Conservation (phyloP, 2,888 invertebrate genomes). For the Chrysopilus asiliformis region DNA sequence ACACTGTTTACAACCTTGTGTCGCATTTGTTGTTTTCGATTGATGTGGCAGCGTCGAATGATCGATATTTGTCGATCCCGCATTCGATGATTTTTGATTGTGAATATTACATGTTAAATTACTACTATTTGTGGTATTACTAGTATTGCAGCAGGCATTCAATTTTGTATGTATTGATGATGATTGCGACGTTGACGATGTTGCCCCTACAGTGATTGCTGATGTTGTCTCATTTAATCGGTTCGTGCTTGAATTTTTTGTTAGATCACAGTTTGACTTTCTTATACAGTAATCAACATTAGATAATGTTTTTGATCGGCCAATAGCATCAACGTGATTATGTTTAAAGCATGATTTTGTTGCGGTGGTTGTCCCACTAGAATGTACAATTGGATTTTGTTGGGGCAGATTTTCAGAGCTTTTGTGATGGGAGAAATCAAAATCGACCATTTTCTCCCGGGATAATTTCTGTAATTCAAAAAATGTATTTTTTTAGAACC, state of each 20-base stretch:
- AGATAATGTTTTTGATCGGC: conserved; percentile 14
- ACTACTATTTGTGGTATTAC: background rate
- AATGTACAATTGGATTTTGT: no score
- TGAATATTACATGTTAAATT: background rate
- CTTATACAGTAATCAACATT: conserved; percentile 14
- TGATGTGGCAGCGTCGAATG: conserved; percentile 6
- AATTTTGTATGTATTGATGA: conserved; percentile 8
- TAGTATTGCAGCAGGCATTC: conserved; percentile 7
- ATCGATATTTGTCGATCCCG: background rate
- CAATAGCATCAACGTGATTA: conserved; percentile 23
- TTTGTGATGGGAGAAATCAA: conserved; percentile 36
- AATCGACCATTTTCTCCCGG: conserved; percentile 36
- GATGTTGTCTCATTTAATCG: conserved; percentile 12
- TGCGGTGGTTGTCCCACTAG: conserved; percentile 8
- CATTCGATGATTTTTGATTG: background rate
- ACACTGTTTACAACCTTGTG: conserved; percentile 27
- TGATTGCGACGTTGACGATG: conserved; percentile 2
- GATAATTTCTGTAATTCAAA: conserved; percentile 18
- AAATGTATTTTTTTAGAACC: background rate
- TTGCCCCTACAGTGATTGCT: conserved; percentile 17
- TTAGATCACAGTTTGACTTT: conserved; percentile 17
- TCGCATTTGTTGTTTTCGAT: conserved; percentile 8
- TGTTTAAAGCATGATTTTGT: conserved; percentile 35
- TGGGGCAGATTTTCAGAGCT: conserved; percentile 29
- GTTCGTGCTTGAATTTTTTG: conserved; percentile 15